phyloP scores from a whole-genome alignment of 2,888 invertebrate species.

The Sabatieria punctata region DNA sequence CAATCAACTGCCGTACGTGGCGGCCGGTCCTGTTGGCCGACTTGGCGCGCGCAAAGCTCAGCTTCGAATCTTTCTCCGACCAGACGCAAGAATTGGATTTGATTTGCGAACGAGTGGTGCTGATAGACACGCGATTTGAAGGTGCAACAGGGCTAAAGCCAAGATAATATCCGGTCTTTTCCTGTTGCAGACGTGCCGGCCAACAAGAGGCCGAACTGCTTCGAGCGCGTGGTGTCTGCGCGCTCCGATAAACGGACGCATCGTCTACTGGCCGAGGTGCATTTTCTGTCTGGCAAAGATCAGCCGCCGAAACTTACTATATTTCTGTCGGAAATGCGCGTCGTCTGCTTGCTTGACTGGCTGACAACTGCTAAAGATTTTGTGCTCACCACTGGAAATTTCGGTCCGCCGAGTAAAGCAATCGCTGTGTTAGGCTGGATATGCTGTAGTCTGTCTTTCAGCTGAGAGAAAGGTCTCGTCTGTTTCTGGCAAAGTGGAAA shows the following conservation, averaged over 20 bases:
- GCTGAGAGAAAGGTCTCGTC: too few species aligned
- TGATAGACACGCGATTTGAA: slow-evolving; percentile 35
- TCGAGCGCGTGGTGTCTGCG: slow-evolving; percentile 41
- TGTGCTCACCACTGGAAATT: slow-evolving; percentile 18
- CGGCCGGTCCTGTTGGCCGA: slow-evolving; percentile 31
- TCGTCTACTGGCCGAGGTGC: slow-evolving; percentile 19
- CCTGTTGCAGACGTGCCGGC: slow-evolving; percentile 41
- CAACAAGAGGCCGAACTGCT: slow-evolving; percentile 62
- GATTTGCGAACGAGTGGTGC: slow-evolving; percentile 35
- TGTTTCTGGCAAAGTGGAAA: too few species aligned
- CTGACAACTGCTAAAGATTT: slow-evolving; percentile 22
- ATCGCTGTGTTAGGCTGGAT: too few species aligned
- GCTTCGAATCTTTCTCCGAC: slow-evolving; percentile 37
- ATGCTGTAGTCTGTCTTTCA: too few species aligned
- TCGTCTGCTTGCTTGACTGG: slow-evolving; percentile 24
- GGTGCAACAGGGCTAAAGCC: slow-evolving; percentile 13
- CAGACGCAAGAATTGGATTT: slow-evolving; percentile 36
- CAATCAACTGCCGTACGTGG: slow-evolving; percentile 8
- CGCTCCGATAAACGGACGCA: background rate
- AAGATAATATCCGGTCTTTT: slow-evolving; percentile 6
- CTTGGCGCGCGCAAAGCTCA: slow-evolving; percentile 33
- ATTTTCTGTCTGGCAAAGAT: slow-evolving; percentile 23
- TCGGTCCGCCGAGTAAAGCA: slow-evolving; percentile 32
- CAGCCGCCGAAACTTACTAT: slow-evolving; percentile 23
- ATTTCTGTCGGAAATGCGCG: slow-evolving; percentile 21